Evolutionary conservation across 2,797 vertebrate genomes (phyloP), one percentile per base, ranked within the genome.

Genomic region (Brachymystax lenok): DNA sequence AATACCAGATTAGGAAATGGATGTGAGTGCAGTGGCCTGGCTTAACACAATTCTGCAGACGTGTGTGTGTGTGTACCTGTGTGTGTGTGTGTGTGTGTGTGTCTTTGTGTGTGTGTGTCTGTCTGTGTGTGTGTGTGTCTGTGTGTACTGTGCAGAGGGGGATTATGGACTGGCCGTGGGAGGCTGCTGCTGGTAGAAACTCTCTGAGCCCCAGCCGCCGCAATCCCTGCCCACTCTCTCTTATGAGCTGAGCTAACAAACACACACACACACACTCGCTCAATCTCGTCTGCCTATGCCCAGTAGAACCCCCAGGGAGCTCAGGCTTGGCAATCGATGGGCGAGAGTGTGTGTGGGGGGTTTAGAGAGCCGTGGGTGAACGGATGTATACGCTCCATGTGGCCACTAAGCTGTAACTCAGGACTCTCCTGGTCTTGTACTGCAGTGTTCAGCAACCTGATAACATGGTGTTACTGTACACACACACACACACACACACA

Each of bases 221-320:
- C n/a, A n/a, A 24, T 66, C 67, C 14, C 69, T 77, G 56, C 75
- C 69, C 75, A 72, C 75, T 72, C 56, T 17, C 17, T 66, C 17
- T 61, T 19, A 71, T 63, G 33, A 50, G 19, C 54, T 33, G 51
- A 54, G 61, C 28, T 30, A 8, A 33, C 28, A 33, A 51, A 56
- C 71, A 72, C 52, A 71, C 5, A 72, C 52, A 71, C 5, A 54
- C 50, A 19, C 69, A 71, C 50, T 10, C 50, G 14, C 50, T 28
- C 70, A 71, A 50, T 71, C 50, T 71, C 27, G 8, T 68, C 30
- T 40, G 67, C 67, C 30, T 69, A 68, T 35, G 30, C 66, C 66
- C 28, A 17, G 30, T 30, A 35, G 16, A 50, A 17, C 30, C 30
- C n/a, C 33, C 35, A 21, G 68, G 68, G 19, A 69, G 68, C 35